Base-by-base conservation (phyloP, 1,140 invertebrate genomes). In the Heliconius congener region DNA sequence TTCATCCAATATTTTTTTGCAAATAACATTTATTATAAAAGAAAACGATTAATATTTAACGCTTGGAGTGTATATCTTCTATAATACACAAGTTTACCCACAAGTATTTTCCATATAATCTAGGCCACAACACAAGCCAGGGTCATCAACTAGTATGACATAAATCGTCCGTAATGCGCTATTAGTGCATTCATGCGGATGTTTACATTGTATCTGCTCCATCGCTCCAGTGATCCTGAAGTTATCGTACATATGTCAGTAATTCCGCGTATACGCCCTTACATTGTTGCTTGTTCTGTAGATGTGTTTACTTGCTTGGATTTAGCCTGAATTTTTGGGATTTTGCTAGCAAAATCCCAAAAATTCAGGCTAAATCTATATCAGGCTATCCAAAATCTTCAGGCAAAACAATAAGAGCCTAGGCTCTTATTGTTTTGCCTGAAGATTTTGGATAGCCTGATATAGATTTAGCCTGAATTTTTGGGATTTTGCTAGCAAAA, bases 161-260 rank as follows among this genome's bases (percentile, higher is more conserved):
- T 78, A 78, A 78, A 73, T 71, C 72, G 50, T 46, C 42, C 9
- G 50, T 78, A 78, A 78, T 73, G 76, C 23, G 76, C 76, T 78
- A 78, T 78, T 78, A 73, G 71, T 34, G 50, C 76, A 73, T 57
- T 78, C 76, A 78, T 73, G 76, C 76, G 50, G 52, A 57, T 71
- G 71, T 73, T 78, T 78, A 78, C 76, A 78, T 70, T 71, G 57
- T 71, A 42, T 76, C 66, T 76, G 71, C 76, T 78, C 76, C 76
- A 73, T 73, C 71, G 76, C 76, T 78, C 50, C 34, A 42, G 50
- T 76, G 75, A 71, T 34, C 50, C 46, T 66, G 60, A 66, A 66
- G 60, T 66, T 66, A 66, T 30, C 60, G 60, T 66, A 66, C 60
- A 23, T 66, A 66, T 66, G 60, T 66, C 60, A 66, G 60, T 66